phyloP scores from a whole-genome alignment of 2,113 vertebrate species.

The Sporophila hypoxantha region DNA sequence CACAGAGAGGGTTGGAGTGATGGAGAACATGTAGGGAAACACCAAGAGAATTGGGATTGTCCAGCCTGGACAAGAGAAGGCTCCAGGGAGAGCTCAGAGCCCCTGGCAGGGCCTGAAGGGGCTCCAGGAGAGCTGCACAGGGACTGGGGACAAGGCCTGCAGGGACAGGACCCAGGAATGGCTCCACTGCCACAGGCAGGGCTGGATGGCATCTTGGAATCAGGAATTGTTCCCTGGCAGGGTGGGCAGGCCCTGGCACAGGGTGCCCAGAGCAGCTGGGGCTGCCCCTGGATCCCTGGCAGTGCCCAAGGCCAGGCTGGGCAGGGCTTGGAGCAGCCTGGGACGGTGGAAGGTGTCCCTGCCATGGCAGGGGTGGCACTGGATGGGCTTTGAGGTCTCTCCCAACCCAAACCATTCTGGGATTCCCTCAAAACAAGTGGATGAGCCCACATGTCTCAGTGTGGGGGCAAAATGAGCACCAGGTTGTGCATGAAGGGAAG shows the following conservation, averaged over 20 bases:
- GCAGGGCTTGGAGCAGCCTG: neutral
- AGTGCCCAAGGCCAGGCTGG: neutral
- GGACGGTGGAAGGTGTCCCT: neutral
- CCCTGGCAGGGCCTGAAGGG: neutral
- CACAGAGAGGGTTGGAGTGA: neutral
- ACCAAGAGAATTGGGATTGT: neutral
- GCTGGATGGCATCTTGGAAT: neutral
- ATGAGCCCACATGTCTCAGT: neutral
- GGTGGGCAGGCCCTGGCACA: neutral
- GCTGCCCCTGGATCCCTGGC: neutral
- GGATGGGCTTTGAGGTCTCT: fast-evolving
- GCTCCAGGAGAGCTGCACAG: neutral
- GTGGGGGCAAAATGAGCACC: neutral
- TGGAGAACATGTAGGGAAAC: neutral
- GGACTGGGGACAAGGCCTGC: neutral
- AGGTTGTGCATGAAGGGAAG: fast-evolving
- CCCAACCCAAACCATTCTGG: neutral
- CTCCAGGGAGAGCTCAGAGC: neutral
- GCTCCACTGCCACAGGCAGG: neutral
- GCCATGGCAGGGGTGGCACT: too few relatives aligned
- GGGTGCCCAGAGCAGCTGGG: neutral
- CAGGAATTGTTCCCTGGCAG: neutral
- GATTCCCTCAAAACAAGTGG: neutral
- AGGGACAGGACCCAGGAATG: neutral
- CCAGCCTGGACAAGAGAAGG: neutral